Base-by-base conservation (phyloP, 2,113 vertebrate genomes). In the Xyrauchen texanus region DNA sequence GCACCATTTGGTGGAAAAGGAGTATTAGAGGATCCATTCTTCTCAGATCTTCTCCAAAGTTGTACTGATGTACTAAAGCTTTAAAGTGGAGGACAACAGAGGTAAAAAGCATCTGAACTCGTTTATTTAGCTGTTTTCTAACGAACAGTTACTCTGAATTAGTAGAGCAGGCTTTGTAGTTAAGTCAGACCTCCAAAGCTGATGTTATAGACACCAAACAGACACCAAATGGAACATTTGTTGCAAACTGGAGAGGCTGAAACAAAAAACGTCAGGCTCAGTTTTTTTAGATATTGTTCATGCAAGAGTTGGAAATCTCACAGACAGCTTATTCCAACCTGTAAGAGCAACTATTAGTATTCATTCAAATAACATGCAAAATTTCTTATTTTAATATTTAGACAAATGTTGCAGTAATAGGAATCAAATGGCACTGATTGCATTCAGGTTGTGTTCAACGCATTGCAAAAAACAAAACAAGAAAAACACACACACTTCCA, bases 301-400 rank as follows among this genome's bases (percentile, higher is more conserved):
- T 80, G 1, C 55, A 81, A 77, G 72, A 57, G 71, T 75, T 53
- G 71, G 81, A 84, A 51, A 77, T 73, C 82, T 85, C 70, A 83
- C n/a, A 76, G 72, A 62, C 80, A 75, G 66, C 81, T 82, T 42
- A 83, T 76, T 86, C 13, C 81, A 70, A 77, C 75, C 83, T 67
- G 60, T 85, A 85, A 79, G 76, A 81, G 15, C 58, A 12, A 74
- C 11, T 74, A 49, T 72, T 85, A 80, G 71, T 80, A 64, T 62
- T 68, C 21, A 65, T 65, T 67, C 64, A 10, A 64, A 65, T 42
- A 69, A 68, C 58, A 69, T 64, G 70, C 3, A 42, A 67, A 76
- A 34, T 34, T 34, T 34, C 21, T 34, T 34, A 34, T 34, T 34
- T 34, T 34, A 34, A 34, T 34, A 34, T 34, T 34, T 34, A 34